Evolutionary conservation across 2,113 vertebrate genomes (phyloP).

Genomic region (Pelodiscus sinensis): DNA sequence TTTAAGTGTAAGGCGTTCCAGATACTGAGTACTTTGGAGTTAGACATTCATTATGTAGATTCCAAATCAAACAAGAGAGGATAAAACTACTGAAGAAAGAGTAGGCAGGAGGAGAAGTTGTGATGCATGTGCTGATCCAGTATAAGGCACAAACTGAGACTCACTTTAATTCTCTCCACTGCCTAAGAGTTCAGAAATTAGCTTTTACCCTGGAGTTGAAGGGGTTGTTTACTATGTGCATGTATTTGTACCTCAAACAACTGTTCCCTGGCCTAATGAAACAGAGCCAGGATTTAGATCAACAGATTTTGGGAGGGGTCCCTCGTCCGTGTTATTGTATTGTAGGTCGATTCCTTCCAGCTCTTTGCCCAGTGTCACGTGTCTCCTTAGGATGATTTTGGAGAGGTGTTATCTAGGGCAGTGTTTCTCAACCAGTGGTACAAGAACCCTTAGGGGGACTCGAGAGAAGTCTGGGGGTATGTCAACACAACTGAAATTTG

Average conservation of each 20-base stretch:
- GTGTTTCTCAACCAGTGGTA: too few relatives aligned
- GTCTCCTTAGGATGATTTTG: too few relatives aligned
- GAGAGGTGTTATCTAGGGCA: too few relatives aligned
- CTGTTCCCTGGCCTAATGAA: not conserved
- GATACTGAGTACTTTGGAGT: conserved; percentile 32
- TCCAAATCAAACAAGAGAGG: conserved; percentile 66
- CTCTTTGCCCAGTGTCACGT: not conserved
- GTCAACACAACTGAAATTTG: too few relatives aligned
- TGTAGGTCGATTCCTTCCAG: not conserved
- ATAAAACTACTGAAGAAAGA: conserved; percentile 24
- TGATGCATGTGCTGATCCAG: not conserved
- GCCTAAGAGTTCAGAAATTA: conserved; percentile 15
- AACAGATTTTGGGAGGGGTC: not conserved
- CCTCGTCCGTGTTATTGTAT: not conserved
- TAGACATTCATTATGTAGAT: conserved; percentile 66
- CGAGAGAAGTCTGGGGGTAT: too few relatives aligned
- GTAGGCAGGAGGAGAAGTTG: not conserved
- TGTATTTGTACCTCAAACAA: conserved; percentile 56
- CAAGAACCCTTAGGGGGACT: too few relatives aligned
- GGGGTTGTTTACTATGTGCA: conserved; percentile 52
- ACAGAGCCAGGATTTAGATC: not conserved
- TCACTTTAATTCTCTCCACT: conserved; percentile 50
- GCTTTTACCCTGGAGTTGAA: conserved; percentile 48
- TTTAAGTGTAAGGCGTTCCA: conserved; percentile 69
- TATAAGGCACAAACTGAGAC: not conserved